Evolutionary conservation across 2,888 invertebrate genomes (phyloP).

Genomic region (Rhagonycha lutea): DNA sequence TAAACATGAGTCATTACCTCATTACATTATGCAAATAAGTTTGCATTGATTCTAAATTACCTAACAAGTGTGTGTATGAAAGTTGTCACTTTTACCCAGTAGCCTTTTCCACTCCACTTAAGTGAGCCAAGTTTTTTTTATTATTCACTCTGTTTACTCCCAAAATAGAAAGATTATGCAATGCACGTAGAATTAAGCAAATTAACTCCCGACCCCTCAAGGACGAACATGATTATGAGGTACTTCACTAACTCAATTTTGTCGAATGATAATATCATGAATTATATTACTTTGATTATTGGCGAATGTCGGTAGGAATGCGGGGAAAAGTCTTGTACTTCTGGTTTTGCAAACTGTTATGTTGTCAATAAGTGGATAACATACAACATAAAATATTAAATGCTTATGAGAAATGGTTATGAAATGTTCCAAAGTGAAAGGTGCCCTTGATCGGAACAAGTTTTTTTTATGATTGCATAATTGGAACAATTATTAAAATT

Average conservation of each 20-base stretch:
- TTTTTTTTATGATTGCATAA: constrained; percentile 4
- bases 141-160: background rate
- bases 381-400: background rate
- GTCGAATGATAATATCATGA: background rate
- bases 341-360: background rate
- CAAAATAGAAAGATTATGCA: constrained; percentile 1
- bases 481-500: background rate
- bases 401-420: constrained; percentile 6
- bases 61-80: background rate
- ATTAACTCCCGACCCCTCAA: background rate
- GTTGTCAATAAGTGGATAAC: background rate
- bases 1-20: background rate
- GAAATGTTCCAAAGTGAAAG: constrained; percentile 12
- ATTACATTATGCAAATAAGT: background rate
- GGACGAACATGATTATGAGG: background rate
- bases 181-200: background rate
- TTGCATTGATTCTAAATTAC: background rate
- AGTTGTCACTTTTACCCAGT: background rate
- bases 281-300: background rate
- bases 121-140: background rate
- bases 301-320: background rate
- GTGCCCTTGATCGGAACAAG: constrained; percentile 15
- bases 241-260: background rate
- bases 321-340: background rate
- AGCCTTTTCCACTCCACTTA: background rate